A percentile compares a stretch with the other conserved stretches of the same genome.
Evolutionary conservation across 2,113 vertebrate genomes (phyloP).

Genomic region (Chaetorhynchus papuensis): DNA sequence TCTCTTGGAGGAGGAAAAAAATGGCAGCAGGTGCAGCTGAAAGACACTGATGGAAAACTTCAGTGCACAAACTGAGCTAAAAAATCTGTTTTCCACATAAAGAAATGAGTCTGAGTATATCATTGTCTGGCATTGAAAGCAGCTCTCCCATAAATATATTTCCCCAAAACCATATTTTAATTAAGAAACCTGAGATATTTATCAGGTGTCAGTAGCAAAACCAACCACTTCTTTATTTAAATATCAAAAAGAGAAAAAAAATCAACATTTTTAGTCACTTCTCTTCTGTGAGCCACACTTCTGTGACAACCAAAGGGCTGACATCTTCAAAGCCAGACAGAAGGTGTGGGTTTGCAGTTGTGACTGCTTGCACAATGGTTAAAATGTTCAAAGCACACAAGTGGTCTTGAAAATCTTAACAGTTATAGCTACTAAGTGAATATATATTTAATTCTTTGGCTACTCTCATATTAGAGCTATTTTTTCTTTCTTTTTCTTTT

Average conservation of each 20-base stretch:
- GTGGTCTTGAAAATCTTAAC: not conserved
- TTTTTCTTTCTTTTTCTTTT: rapidly evolving
- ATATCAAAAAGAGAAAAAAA: not conserved
- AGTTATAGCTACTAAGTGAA: not conserved
- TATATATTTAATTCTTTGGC: not conserved
- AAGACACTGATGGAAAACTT: not conserved
- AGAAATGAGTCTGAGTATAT: not conserved
- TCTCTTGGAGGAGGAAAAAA: not conserved
- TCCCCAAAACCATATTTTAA: not conserved
- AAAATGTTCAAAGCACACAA: not conserved
- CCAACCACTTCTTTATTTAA: not conserved
- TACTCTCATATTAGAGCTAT: rapidly evolving
- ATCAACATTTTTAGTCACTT: not conserved
- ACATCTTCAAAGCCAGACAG: not conserved
- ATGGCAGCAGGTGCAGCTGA: not conserved
- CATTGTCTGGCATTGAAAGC: rapidly evolving
- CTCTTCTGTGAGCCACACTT: not conserved
- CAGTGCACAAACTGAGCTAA: not conserved
- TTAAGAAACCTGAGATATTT: not conserved
- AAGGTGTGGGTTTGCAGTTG: not conserved
- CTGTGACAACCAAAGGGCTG: not conserved
- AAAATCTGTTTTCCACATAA: not conserved
- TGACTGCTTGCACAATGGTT: not conserved
- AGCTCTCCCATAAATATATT: not conserved
- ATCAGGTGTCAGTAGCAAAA: not conserved